Percentiles rank a stretch among this genome's conserved stretches.
phyloP scores from a whole-genome alignment of 2,113 vertebrate species.

The Spermophilus dauricus region DNA sequence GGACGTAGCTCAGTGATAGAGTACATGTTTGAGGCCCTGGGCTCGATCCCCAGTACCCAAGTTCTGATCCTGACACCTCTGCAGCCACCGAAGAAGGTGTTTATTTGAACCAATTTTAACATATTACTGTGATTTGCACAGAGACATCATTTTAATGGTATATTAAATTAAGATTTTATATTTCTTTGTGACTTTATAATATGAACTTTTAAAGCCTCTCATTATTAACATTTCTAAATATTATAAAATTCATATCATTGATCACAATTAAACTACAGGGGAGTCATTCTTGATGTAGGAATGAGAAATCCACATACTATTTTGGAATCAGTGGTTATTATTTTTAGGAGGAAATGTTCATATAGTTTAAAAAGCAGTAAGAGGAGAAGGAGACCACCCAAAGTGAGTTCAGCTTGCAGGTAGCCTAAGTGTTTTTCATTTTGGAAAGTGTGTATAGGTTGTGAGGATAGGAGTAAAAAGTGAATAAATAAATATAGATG shows the following conservation, averaged over 20 bases:
- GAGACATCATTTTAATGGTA: conserved; percentile 37
- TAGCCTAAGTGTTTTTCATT: conserved; percentile 18
- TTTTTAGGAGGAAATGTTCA: conserved; percentile 47
- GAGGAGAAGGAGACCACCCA: not conserved
- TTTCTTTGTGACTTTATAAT: conserved; percentile 26
- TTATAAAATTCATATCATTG: conserved; percentile 5
- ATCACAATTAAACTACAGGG: conserved; percentile 36
- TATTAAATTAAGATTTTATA: conserved; percentile 44
- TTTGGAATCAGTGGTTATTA: not conserved
- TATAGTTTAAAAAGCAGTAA: conserved; percentile 34
- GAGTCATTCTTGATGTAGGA: conserved; percentile 14
- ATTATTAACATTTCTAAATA: conserved; percentile 44
- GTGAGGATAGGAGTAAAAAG: not conserved
- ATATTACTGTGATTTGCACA: conserved; percentile 44
- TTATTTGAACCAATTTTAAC: conserved; percentile 55
- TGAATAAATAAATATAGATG: conserved; percentile 7
- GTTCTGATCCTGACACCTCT: too few relatives aligned
- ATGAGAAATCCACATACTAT: not conserved
- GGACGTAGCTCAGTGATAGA: too few relatives aligned
- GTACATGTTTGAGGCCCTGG: too few relatives aligned
- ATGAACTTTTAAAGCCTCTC: conserved; percentile 3
- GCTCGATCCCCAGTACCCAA: too few relatives aligned
- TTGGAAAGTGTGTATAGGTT: not conserved
- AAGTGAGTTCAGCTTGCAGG: not conserved
- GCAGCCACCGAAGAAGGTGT: not conserved